These are phyloP conservation scores for Teinopalpus imperialis DNA, from an alignment of 2,888 invertebrate genomes.

Conservation along the genomic window DNA sequence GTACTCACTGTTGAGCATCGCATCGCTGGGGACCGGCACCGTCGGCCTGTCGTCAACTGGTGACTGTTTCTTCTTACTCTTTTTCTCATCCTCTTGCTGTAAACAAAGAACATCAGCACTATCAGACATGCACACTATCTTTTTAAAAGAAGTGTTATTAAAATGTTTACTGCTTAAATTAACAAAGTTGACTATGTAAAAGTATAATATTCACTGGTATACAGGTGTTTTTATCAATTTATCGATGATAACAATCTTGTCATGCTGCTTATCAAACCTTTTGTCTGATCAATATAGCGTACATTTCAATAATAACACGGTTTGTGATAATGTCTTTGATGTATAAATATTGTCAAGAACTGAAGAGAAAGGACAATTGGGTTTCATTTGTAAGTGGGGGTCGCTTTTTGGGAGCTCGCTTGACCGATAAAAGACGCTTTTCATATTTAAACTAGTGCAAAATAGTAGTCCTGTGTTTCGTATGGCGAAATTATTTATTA, in stretches of 20 bases:
- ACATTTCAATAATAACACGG: slow-evolving; percentile 22
- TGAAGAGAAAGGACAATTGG: too few species aligned
- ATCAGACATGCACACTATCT: slow-evolving; percentile 55
- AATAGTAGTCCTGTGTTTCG: too few species aligned
- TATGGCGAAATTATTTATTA: too few species aligned
- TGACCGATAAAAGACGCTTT: too few species aligned
- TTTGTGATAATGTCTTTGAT: slow-evolving; percentile 14
- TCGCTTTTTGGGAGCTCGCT: too few species aligned
- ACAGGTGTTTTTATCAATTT: slow-evolving; percentile 70
- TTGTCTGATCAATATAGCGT: slow-evolving; percentile 58
- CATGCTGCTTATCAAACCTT: slow-evolving; percentile 57
- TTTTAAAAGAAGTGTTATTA: slow-evolving; percentile 6
- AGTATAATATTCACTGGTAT: slow-evolving; percentile 35
- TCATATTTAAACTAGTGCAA: too few species aligned
- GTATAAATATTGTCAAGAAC: slow-evolving; percentile 5
- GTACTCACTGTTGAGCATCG: slow-evolving; percentile 76
- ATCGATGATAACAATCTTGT: slow-evolving; percentile 60
- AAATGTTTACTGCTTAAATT: slow-evolving; percentile 37
- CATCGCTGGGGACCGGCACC: slow-evolving; percentile 76
- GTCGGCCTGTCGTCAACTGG: slow-evolving; percentile 72
- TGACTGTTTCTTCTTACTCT: slow-evolving; percentile 70
- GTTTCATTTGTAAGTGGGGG: too few species aligned
- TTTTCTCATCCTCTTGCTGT: slow-evolving; percentile 76
- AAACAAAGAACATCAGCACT: slow-evolving; percentile 47
- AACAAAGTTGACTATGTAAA: slow-evolving; percentile 44